Evolutionary conservation across 2,888 invertebrate genomes (phyloP).

Genomic region (Torymus aiolomorphi): DNA sequence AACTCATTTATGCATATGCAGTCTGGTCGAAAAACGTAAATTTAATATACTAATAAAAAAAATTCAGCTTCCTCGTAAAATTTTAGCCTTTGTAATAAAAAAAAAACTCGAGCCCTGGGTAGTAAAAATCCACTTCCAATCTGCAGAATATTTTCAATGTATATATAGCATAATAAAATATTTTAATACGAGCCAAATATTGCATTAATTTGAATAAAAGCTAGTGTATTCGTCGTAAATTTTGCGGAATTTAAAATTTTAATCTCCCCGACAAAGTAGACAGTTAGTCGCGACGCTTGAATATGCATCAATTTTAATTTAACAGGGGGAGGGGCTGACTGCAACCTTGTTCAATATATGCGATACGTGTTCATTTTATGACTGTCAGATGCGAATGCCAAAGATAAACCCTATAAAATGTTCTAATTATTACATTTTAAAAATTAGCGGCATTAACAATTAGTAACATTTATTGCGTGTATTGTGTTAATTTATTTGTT

Average conservation of each 20-base stretch:
- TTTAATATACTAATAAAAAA: constrained; percentile 26
- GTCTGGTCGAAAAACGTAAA: background rate
- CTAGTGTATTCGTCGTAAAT: constrained; percentile 4
- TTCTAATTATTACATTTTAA: too few species aligned
- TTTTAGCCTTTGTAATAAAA: constrained; percentile 20
- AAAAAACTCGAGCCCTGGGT: background rate
- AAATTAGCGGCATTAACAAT: too few species aligned
- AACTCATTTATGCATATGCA: background rate
- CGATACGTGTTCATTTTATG: too few species aligned
- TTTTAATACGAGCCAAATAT: constrained; percentile 10
- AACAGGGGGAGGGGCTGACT: background rate
- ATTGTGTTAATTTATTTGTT: too few species aligned
- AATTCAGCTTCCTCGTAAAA: constrained; percentile 19
- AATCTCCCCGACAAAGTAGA: background rate
- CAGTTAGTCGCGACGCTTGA: background rate
- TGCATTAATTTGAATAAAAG: constrained; percentile 20
- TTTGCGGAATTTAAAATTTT: constrained; percentile 7
- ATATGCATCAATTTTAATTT: constrained; percentile 5
- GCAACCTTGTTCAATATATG: too few species aligned
- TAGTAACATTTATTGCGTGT: too few species aligned
- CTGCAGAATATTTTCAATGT: background rate
- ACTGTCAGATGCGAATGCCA: too few species aligned
- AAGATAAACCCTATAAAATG: too few species aligned
- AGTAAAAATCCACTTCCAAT: constrained; percentile 5
- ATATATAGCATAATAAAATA: constrained; percentile 11